Conservation (phyloP, 2,888 invertebrate genomes). For the Agelastica alni region DNA sequence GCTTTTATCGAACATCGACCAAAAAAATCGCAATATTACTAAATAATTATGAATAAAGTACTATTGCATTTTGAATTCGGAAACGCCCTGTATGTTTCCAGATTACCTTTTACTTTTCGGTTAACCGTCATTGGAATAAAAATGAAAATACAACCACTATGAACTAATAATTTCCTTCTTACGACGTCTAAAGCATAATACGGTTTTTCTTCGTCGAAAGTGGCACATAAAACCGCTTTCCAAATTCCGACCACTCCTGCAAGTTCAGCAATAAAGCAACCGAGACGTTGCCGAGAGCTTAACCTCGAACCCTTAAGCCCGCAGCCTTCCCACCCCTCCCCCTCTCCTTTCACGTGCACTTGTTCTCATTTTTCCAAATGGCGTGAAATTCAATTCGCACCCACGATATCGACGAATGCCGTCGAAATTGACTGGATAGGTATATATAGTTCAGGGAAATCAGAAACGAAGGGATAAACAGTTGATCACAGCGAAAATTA, state of each 20-base stretch:
- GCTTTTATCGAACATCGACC: too few relatives aligned
- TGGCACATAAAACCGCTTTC: conserved; percentile 1
- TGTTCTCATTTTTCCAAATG: conserved; percentile 16
- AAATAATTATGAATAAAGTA: too few relatives aligned
- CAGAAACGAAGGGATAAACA: conserved; percentile 9
- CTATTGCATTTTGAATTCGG: too few relatives aligned
- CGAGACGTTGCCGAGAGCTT: background rate
- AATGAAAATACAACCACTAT: background rate
- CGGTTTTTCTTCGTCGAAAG: conserved; percentile 1
- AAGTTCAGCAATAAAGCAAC: conserved; percentile 10
- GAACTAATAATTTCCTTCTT: background rate
- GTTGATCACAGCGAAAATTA: conserved; percentile 4
- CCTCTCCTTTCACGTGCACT: background rate
- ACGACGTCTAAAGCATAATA: conserved; percentile 2
- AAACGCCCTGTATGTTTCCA: too few relatives aligned
- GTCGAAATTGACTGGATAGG: conserved; percentile 10
- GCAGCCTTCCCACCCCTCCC: background rate
- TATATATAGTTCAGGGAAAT: conserved; percentile 15
- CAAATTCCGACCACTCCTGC: conserved; percentile 1
- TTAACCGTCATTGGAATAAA: too few relatives aligned
- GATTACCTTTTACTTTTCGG: too few relatives aligned
- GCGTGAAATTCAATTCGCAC: conserved; percentile 16
- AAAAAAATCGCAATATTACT: too few relatives aligned
- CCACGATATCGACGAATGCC: conserved; percentile 8
- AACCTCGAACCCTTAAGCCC: background rate